Percentiles rank a stretch among this genome's conserved stretches.
Conservation (phyloP, 2,797 vertebrate genomes). For the Xiphophorus birchmanni region DNA sequence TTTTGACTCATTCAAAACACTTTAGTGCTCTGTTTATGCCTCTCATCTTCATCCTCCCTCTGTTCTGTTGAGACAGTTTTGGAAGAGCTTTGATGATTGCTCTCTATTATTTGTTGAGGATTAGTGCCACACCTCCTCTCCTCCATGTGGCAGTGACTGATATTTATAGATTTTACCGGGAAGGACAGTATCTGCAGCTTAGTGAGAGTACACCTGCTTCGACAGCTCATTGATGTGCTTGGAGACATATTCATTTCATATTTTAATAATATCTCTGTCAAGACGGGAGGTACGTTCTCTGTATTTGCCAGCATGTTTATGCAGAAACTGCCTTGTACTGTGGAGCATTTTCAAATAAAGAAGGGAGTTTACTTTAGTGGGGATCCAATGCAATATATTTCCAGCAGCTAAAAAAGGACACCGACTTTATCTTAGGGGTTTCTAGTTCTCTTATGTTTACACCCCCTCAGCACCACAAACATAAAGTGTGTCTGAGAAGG, state of each 20-base stretch:
- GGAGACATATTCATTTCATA: slow-evolving; percentile 7
- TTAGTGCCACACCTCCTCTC: slow-evolving; percentile 39
- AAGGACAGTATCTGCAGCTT: slow-evolving; percentile 27
- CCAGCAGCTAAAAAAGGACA: background rate
- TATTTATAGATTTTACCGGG: slow-evolving; percentile 41
- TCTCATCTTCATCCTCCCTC: background rate
- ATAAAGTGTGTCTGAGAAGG: slow-evolving; percentile 56
- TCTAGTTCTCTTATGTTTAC: slow-evolving; percentile 33
- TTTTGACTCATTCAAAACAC: slow-evolving; percentile 5
- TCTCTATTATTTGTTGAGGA: slow-evolving; percentile 43
- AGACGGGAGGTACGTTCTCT: background rate
- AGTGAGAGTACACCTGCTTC: slow-evolving; percentile 15
- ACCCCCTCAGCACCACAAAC: slow-evolving; percentile 23
- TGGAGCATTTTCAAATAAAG: background rate
- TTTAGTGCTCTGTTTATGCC: slow-evolving; percentile 6
- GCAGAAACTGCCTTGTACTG: background rate
- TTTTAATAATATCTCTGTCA: slow-evolving; percentile 13
- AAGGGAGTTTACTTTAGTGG: background rate
- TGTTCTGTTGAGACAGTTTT: slow-evolving; percentile 18
- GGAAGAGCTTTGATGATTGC: slow-evolving; percentile 27
- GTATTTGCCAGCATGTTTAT: slow-evolving; percentile 1
- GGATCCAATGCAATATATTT: background rate
- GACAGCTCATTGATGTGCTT: slow-evolving; percentile 26
- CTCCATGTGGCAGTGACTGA: slow-evolving; percentile 20
- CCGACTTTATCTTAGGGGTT: background rate